Base-by-base conservation (phyloP, 2,113 vertebrate genomes). In the Tenrec ecaudatus region DNA sequence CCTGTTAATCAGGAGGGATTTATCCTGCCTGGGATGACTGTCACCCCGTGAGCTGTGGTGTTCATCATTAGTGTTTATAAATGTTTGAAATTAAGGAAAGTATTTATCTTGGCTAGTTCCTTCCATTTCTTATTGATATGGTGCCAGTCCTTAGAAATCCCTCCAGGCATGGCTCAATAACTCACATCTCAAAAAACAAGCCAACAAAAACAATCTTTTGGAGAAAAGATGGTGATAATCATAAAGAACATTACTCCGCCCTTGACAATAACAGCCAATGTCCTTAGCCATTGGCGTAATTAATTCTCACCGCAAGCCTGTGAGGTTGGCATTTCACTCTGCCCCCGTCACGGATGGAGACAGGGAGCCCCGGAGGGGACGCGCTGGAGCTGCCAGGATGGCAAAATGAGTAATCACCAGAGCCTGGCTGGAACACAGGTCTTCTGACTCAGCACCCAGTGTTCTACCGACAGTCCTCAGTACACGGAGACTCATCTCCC, bases 221-320 rank as follows among this genome's bases (percentile, higher is more conserved):
- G 77, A 85, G 64, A 85, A 60, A 86, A 95, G 27, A 17, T 64
- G 31, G n/a, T 60, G 86, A 60, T 89, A 75, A 89, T 91, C 86
- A 95, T 93, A 91, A 92, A 38, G 83, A 86, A 66, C 14, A 88
- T 86, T 76, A 93, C 73, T 73, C 36, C 57, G 43, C 23, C 27
- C 29, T 57, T 73, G 79, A 79, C 20, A 62, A 16, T 93, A 82
- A 88, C 38, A 10, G 77, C 84, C 6, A 68, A 40, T 43, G 90
- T 82, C 60, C 25, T 1, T 20, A 60, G 75, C 68, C 29, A 12
- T 66, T 40, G 22, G 14, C 20, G 19, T 60, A 68, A 62, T 71
- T 40, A 53, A 87, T 38, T 36, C 57, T 92, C 20, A 57, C 10
- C 31, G 73, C 27, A 60, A 91, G n/a, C 12, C 53, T 17, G 27